Percentiles rank a stretch among this genome's conserved stretches.
Conservation (phyloP, 2,888 invertebrate species). For the Sussaba pulchella region DNA sequence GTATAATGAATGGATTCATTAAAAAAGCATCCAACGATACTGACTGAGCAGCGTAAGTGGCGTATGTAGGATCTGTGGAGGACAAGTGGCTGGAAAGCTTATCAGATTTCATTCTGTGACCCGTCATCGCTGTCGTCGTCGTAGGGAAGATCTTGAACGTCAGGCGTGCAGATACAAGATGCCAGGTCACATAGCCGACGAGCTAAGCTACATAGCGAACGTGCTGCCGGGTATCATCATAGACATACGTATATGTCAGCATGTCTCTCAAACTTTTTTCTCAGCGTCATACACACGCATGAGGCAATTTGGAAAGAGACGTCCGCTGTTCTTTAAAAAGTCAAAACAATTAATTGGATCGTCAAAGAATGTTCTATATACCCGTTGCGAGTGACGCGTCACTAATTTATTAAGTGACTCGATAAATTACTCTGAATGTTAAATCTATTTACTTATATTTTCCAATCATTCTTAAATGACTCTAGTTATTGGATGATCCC, state of each 20-base stretch:
- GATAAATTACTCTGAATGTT: no score
- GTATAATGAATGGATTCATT: conserved; percentile 54
- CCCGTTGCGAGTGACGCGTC: no score
- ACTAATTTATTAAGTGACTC: no score
- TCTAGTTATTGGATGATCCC: no score
- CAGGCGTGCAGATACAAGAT: conserved; percentile 19
- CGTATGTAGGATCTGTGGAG: not conserved
- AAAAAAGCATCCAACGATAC: conserved; percentile 1
- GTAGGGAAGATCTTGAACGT: conserved; percentile 33
- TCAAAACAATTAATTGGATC: not conserved
- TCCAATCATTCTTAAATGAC: no score
- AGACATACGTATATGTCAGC: conserved; percentile 15
- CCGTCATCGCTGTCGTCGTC: conserved; percentile 30
- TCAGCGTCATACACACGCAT: conserved; percentile 23
- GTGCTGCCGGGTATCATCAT: conserved; percentile 17
- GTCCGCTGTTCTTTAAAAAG: not conserved
- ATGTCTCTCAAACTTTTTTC: conserved; percentile 27
- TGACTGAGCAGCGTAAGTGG: not conserved
- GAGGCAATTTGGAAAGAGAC: not conserved
- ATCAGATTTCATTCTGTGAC: conserved; percentile 54
- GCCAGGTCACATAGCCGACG: conserved; percentile 13
- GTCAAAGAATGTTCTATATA: not conserved
- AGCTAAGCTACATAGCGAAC: conserved; percentile 8
- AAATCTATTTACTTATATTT: no score
- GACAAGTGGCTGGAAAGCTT: conserved; percentile 26